These are phyloP conservation scores for Dryoscopus gambensis DNA, from an alignment of 2,113 vertebrate species.

Conservation along the genomic window DNA sequence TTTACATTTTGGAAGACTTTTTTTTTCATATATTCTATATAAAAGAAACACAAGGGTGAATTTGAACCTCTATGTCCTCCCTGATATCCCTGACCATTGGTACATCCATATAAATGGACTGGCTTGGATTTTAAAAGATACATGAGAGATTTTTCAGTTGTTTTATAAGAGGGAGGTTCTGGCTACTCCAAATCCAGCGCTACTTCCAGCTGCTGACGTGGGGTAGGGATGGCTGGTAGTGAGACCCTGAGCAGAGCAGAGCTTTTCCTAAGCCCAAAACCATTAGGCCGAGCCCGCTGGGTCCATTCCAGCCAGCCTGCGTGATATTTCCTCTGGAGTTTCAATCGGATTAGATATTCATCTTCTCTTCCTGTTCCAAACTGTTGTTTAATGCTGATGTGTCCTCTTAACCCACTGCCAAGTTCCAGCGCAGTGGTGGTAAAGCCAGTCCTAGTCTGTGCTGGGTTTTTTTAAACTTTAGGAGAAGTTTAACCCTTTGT, in stretches of 20 bases:
- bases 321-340: conserved; percentile 44
- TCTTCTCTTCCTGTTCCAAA: conserved; percentile 61
- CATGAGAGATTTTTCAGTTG: not conserved
- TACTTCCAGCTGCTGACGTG: not conserved
- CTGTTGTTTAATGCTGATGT: conserved; percentile 58
- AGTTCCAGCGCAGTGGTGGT: conserved; percentile 28
- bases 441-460: not conserved
- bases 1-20: not conserved
- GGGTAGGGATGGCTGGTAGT: not conserved
- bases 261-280: not conserved
- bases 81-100: not conserved
- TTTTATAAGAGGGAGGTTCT: not conserved
- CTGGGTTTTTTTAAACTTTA: not conserved
- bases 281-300: conserved; percentile 11
- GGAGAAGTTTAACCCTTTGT: conserved; percentile 20
- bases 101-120: not conserved
- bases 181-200: not conserved
- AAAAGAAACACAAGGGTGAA: not conserved
- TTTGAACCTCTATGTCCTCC: not conserved
- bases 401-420: conserved; percentile 42
- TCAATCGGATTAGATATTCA: conserved; percentile 35
- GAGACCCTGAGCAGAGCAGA: not conserved
- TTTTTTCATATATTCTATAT: not conserved
- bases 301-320: conserved; percentile 20
- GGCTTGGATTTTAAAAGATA: not conserved